phyloP scores from a whole-genome alignment of 2,113 vertebrate genomes.

The Mus pahari region DNA sequence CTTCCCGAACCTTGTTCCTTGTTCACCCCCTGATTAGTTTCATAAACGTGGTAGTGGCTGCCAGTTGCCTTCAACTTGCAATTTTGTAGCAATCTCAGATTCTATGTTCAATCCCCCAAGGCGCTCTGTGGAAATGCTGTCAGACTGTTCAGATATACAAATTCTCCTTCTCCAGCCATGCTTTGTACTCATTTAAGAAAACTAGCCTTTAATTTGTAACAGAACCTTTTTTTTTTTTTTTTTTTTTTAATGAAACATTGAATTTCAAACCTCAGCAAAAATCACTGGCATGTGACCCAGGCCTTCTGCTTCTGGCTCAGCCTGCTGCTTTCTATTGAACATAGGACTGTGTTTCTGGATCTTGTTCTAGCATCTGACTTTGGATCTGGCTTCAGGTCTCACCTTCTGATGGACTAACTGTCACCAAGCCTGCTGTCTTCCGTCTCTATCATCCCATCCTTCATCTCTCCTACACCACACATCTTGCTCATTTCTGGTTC shows the following conservation, averaged over 20 bases:
- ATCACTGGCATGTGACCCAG: slow-evolving; percentile 48
- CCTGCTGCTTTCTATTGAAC: not conserved
- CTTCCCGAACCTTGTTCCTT: slow-evolving; percentile 75
- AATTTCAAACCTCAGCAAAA: slow-evolving; percentile 72
- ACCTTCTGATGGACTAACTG: not conserved
- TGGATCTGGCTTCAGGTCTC: not conserved
- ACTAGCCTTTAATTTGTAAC: slow-evolving; percentile 76
- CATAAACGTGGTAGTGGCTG: slow-evolving; percentile 46
- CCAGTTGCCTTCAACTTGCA: slow-evolving; percentile 58
- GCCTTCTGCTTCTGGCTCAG: not conserved
- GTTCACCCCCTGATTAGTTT: slow-evolving; percentile 64
- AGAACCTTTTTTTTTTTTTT: not conserved
- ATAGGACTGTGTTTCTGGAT: not conserved
- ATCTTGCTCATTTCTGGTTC: not conserved
- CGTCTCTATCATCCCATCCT: not conserved
- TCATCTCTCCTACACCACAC: not conserved
- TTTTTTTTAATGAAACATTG: slow-evolving; percentile 55
- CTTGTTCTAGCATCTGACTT: not conserved
- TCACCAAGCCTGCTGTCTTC: not conserved
- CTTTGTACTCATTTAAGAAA: slow-evolving; percentile 77
- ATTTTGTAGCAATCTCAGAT: slow-evolving; percentile 73
- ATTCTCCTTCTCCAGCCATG: slow-evolving; percentile 72
- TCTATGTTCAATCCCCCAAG: slow-evolving; percentile 66
- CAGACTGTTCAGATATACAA: slow-evolving; percentile 69
- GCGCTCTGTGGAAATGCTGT: slow-evolving; percentile 77